Evolutionary conservation across 2,113 vertebrate genomes (phyloP), one percentile per base, ranked within the genome.

Genomic region (Atherinomorus stipes): DNA sequence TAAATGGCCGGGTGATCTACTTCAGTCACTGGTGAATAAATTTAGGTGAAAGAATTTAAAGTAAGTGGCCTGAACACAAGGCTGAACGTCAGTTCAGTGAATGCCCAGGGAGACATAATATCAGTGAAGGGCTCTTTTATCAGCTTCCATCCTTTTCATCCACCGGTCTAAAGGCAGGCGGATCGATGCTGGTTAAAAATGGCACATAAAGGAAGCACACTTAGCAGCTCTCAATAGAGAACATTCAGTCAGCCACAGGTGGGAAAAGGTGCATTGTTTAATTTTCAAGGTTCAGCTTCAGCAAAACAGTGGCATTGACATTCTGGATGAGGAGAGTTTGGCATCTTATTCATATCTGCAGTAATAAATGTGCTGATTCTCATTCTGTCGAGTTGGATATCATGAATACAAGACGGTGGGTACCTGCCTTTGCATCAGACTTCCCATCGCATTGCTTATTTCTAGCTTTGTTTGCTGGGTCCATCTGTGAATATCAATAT

Each of bases 401-500:
- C 62, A 53, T 78, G 75, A 83, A 62, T 37, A 67, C 37, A 60
- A 80, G 80, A 75, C 25, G 15, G 74, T 26, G 66, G 58, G 81
- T 81, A 89, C 81, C 74, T 87, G 84, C 49, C 78, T 68, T 86
- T 15, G 7, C 81, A 74, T 81, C 74, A 64, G 56, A 53, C 71
- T 28, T 71, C 45, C 42, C 57, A 51, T 81, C 72, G 21, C 74
- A 4, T 23, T 4, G 44, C 66, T 57, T 63, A 12, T 60, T 53
- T 77, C 84, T 73, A 44, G 44, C 71, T 25, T 54, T 38, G 31
- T 81, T 78, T 80, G 71, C 69, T 58, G 18, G 40, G 64, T 71
- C 69, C 85, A 83, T 85, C 61, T 78, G 76, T 85, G 87, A 85
- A 89, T 84, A 84, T 89, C 87, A 88, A 89, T 87, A 90, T 85